A percentile compares a stretch with the other conserved stretches of the same genome.
These are phyloP conservation scores for Onychomys torridus DNA, from an alignment of 2,797 vertebrate genomes.

Conservation along the genomic window DNA sequence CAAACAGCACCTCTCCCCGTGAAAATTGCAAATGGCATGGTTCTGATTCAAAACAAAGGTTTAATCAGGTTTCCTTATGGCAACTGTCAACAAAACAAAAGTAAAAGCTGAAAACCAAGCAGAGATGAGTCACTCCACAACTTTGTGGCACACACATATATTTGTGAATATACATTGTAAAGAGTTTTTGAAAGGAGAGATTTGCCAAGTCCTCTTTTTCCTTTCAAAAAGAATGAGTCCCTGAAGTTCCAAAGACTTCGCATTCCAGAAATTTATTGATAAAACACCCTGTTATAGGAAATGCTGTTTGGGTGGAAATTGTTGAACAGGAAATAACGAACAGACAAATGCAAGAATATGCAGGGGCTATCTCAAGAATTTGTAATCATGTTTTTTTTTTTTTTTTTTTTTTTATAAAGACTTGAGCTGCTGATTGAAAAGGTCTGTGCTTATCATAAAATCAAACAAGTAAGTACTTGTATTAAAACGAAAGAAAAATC, in stretches of 20 bases:
- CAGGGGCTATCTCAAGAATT: background rate
- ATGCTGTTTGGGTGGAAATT: constrained; percentile 6
- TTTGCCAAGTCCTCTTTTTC: background rate
- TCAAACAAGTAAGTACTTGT: constrained; percentile 42
- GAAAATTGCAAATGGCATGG: background rate
- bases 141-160: background rate
- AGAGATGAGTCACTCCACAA: background rate
- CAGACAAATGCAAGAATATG: background rate
- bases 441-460: constrained; percentile 28
- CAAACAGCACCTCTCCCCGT: background rate
- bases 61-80: background rate
- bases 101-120: background rate
- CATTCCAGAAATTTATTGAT: constrained; percentile 12
- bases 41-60: background rate
- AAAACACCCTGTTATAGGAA: background rate
- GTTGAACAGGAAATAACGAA: constrained; percentile 36
- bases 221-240: background rate
- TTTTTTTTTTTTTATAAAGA: constrained; percentile 57
- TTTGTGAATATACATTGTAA: background rate
- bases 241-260: background rate
- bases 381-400: background rate
- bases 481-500: constrained; percentile 65
- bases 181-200: background rate
- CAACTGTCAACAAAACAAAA: background rate
- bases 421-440: constrained; percentile 37